A percentile compares a stretch with the other conserved stretches of the same genome.
These are phyloP conservation scores for Dasysyrphus tricinctus DNA, from an alignment of 2,888 invertebrate genomes.

Conservation along the genomic window DNA sequence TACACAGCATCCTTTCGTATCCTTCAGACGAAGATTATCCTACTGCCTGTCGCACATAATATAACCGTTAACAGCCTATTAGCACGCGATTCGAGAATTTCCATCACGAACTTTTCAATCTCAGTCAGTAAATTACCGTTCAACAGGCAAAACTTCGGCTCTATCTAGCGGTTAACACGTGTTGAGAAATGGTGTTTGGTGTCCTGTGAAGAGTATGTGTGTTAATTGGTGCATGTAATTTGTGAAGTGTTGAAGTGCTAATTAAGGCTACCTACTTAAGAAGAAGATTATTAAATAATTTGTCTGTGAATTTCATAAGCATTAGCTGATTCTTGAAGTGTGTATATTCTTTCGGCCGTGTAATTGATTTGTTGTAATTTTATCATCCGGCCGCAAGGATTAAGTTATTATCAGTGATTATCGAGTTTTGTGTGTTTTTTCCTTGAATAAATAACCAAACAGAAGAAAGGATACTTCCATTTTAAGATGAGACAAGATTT, in stretches of 20 bases:
- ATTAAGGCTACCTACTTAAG: conserved; percentile 57
- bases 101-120: conserved; percentile 34
- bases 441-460: conserved; percentile 16
- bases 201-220: conserved; percentile 27
- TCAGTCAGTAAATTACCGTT: conserved; percentile 39
- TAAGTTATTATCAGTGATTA: conserved; percentile 36
- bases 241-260: conserved; percentile 62
- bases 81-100: conserved; percentile 39
- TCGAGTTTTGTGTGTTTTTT: not conserved
- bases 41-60: not conserved
- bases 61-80: conserved; percentile 11
- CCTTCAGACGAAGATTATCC: conserved; percentile 57
- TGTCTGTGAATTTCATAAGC: not conserved
- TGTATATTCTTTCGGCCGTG: conserved; percentile 6
- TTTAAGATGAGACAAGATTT: conserved; percentile 20
- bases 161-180: conserved; percentile 46
- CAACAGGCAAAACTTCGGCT: conserved; percentile 34
- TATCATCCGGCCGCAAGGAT: conserved; percentile 23
- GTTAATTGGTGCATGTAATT: conserved; percentile 64
- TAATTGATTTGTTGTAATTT: conserved; percentile 32
- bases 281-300: conserved; percentile 39
- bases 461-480: conserved; percentile 37
- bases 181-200: conserved; percentile 47
- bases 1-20: conserved; percentile 69
- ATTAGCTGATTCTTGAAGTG: not conserved